Percentiles rank a stretch among this genome's conserved stretches.
Conservation (phyloP, 1,140 invertebrate genomes). For the Hypsibius dujardini region DNA sequence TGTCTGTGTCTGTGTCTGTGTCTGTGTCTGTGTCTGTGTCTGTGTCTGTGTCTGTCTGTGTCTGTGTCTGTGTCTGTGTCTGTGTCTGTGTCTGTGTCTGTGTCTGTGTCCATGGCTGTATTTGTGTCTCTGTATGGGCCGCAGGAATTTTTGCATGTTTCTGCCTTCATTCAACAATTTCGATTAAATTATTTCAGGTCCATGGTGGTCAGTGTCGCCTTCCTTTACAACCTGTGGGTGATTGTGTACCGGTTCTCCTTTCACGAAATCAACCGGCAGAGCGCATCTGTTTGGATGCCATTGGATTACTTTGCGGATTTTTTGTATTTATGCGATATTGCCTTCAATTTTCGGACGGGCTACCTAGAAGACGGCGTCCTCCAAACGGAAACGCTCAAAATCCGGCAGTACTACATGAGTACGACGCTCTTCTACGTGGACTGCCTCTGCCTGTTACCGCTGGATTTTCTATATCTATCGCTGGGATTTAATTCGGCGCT, state of each 20-base stretch:
- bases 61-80: no score
- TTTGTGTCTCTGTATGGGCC: constrained; percentile 16
- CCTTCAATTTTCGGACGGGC: constrained; percentile 89
- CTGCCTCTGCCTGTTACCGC: constrained; percentile 82
- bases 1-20: no score
- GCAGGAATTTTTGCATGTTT: background rate
- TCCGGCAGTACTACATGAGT: constrained; percentile 93
- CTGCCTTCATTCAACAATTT: background rate
- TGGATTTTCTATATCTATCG: constrained; percentile 93
- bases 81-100: no score
- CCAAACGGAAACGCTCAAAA: constrained; percentile 77
- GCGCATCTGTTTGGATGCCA: constrained; percentile 79
- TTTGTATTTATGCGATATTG: constrained; percentile 82
- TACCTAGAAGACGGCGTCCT: constrained; percentile 88
- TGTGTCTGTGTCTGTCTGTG: no score
- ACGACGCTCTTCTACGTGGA: constrained; percentile 97
- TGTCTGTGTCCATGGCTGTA: no score
- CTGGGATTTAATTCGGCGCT: constrained; percentile 94
- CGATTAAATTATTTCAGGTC: constrained; percentile 40
- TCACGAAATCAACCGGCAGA: constrained; percentile 54
- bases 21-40: no score
- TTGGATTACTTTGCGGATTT: constrained; percentile 91
- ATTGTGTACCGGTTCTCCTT: constrained; percentile 96
- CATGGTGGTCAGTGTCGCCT: constrained; percentile 87
- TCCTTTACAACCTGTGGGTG: constrained; percentile 97